These are phyloP conservation scores for Folsomia manolachei DNA, from an alignment of 2,888 invertebrate genomes.

Conservation along the genomic window DNA sequence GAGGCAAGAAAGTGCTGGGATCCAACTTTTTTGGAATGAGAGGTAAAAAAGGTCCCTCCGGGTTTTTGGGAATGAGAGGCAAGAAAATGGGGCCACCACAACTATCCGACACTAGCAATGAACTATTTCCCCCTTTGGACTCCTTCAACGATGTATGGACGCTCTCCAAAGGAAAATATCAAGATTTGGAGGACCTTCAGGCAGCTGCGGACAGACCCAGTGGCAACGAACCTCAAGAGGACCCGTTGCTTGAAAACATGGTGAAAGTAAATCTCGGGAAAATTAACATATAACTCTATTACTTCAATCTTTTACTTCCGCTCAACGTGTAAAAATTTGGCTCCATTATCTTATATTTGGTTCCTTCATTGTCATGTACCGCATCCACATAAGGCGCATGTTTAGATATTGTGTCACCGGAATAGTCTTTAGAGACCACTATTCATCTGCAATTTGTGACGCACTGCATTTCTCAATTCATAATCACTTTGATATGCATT, in stretches of 20 bases:
- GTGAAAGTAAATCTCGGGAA: not conserved
- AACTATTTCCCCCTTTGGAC: conserved; percentile 4
- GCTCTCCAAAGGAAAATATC: not conserved
- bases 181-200: not conserved
- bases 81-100: conserved; percentile 33
- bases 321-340: not conserved
- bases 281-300: conserved; percentile 7
- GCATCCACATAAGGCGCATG: too few species aligned
- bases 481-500: too few species aligned
- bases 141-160: conserved; percentile 10
- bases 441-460: too few species aligned
- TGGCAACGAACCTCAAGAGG: conserved; percentile 1
- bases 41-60: conserved; percentile 50
- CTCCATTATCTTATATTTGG: too few species aligned
- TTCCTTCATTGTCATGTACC: too few species aligned
- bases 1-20: conserved; percentile 48
- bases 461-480: too few species aligned
- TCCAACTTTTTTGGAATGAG: conserved; percentile 47
- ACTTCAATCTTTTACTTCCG: not conserved
- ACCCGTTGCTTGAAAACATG: not conserved
- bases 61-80: conserved; percentile 49
- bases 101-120: not conserved
- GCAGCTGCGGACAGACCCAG: not conserved
- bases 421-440: too few species aligned
- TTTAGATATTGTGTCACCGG: too few species aligned